These are phyloP conservation scores for Dryococelus australis DNA, from an alignment of 2,888 invertebrate genomes.

Conservation along the genomic window DNA sequence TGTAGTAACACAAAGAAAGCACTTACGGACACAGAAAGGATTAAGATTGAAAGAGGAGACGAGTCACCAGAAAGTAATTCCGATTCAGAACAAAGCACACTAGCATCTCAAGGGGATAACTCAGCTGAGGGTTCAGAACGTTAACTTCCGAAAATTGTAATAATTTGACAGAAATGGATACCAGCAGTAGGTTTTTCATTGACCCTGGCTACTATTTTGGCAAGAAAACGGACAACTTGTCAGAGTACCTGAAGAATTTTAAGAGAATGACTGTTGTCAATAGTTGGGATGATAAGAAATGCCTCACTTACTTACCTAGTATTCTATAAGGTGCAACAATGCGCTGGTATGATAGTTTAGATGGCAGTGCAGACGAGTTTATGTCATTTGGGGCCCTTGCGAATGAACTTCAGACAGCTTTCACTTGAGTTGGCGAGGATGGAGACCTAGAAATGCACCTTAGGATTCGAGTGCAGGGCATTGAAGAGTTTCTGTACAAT, in stretches of 20 bases:
- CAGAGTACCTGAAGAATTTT: neutral
- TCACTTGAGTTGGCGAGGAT: neutral
- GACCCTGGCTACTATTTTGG: neutral
- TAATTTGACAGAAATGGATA: no score
- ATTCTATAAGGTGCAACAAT: neutral
- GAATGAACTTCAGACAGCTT: neutral
- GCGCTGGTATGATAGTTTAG: neutral
- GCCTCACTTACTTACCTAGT: neutral
- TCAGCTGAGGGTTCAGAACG: no score
- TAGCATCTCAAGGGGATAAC: no score
- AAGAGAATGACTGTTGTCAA: neutral
- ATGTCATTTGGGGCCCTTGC: neutral
- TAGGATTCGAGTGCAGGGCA: neutral
- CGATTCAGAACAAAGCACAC: no score
- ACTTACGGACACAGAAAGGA: no score
- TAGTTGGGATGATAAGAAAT: neutral
- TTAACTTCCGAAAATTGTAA: no score
- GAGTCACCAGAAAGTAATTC: no score
- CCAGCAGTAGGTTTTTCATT: no score
- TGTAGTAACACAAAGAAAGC: no score
- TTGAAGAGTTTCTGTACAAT: no score
- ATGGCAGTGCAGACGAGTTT: neutral
- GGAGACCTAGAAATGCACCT: neutral
- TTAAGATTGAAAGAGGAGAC: no score
- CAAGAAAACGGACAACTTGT: neutral